Base-by-base conservation (phyloP, 2,113 vertebrate species). In the Coregonus clupeaformis region DNA sequence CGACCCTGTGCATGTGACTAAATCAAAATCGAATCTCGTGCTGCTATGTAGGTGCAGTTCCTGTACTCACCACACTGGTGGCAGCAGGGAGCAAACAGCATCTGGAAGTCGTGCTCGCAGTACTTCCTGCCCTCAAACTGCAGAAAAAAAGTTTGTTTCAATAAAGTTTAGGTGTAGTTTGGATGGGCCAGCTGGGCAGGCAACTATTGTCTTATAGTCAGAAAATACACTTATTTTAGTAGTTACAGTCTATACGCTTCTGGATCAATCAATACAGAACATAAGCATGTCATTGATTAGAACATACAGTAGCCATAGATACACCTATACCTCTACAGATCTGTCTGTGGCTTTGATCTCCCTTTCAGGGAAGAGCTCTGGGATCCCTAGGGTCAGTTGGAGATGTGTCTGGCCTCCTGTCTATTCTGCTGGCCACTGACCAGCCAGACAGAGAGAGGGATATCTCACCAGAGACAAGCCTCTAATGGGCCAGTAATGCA, bases 111-210 rank as follows among this genome's bases (percentile, higher is more conserved):
- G 86, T 99, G 97, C 85, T 99, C 98, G 16, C 98, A 99, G 86
- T 99, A 99, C 79, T 99, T 99, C 79, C 98, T 94, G 83, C 95
- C 97, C 91, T 99, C 98, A 90, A 99, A 99, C 98, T 99, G 91
- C 72, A 91, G 92, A 76, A 30, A 78, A 18, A 82, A 18, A 18
- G 49, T 42, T 42, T 9, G 36, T 11, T 42, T 42, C 36, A 42
- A 42, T 42, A 42, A 9, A 2, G 7, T 42, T 42, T 42, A 42
- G 36, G 36, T 42, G 36, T 42, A 42, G 9, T 42, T 7, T 42
- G 36, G 36, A 42, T 42, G 36, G 36, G 9, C 36, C 9, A 27
- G 36, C 36, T 7, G 9, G 36, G 9, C 9, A 42, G 2, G 36
- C 9, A 42, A 42, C 36, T 11, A 7, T 42, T 42, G 9, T 42